A percentile compares a stretch with the other conserved stretches of the same genome.
Conservation (phyloP, 2,113 vertebrate species). For the Pseudonaja textilis region DNA sequence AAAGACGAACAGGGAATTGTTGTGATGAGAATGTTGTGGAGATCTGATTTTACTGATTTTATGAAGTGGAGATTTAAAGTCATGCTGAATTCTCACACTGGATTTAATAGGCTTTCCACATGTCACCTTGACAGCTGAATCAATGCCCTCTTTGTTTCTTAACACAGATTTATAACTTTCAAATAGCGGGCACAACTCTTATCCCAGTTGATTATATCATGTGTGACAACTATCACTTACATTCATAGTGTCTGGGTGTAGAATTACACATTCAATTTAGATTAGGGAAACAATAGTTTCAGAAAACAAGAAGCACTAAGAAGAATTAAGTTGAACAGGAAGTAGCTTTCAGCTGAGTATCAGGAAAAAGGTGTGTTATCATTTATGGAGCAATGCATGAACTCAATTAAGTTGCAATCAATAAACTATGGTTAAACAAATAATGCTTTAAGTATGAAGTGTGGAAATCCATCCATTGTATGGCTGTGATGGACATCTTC, state of each 20-base stretch:
- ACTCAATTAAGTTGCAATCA: neutral
- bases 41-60: constrained; percentile 29
- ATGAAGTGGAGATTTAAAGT: neutral
- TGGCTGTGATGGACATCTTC: neutral
- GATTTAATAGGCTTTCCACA: neutral
- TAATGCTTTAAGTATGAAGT: neutral
- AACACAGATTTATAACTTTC: neutral
- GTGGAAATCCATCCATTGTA: neutral
- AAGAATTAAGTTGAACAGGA: neutral
- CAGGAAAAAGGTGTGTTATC: neutral
- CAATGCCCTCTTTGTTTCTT: neutral
- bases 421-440: neutral
- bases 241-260: neutral
- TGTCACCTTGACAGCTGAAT: neutral
- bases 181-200: neutral
- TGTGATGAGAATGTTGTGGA: constrained; percentile 29
- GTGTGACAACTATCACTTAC: neutral
- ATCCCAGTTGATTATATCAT: neutral
- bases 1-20: constrained; percentile 3
- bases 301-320: neutral
- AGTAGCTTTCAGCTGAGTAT: neutral
- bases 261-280: neutral
- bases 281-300: neutral
- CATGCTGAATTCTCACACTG: neutral
- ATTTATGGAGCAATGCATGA: neutral